Evolutionary conservation across 2,888 invertebrate genomes (phyloP), one percentile per base, ranked within the genome.

Genomic region (Camponotus fellah): DNA sequence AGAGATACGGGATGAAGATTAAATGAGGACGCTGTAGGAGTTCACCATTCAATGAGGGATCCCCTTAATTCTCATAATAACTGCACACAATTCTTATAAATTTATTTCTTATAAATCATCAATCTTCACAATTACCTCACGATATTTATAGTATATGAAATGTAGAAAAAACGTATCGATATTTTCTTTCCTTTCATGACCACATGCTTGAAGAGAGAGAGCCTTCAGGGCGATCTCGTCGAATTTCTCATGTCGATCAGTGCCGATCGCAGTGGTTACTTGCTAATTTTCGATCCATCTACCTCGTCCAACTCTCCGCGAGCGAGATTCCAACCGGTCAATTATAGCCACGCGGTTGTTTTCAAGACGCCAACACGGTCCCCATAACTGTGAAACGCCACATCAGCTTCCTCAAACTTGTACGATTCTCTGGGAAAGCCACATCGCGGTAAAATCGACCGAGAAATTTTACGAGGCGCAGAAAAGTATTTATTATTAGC

Each of bases 401-500:
- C 4, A 37, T 26, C 86, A 86, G 89, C 89, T 87, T 90, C 66
- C 85, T 69, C 26, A 34, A 71, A 43, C 64, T 72, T 62, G 26
- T 26, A 69, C 49, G 37, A 64, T 26, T 58, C 86, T 74, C 85
- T 74, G 88, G 80, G 88, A 88, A 89, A 90, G 74, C 69, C 56
- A 49, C 34, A 74, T 62, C 72, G 74, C 83, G 82, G 81, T 72
- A 66, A 83, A 86, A 85, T 85, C 89, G 85, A 60, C 83, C 79
- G 34, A 77, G 75, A 84, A 87, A 86, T 85, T 90, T 90, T 89
- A 90, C 89, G 86, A 77, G 82, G 80, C 84, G 85, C 86, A 83
- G 87, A 88, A 82, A 84, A 85, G 90, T 90, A 88, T 90, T 90
- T 90, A 90, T 90, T 90, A 90, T 90, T 90, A 90, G 90, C 91